These are phyloP conservation scores for Phaetusa simplex DNA, from an alignment of 2,113 vertebrate genomes.

Conservation along the genomic window DNA sequence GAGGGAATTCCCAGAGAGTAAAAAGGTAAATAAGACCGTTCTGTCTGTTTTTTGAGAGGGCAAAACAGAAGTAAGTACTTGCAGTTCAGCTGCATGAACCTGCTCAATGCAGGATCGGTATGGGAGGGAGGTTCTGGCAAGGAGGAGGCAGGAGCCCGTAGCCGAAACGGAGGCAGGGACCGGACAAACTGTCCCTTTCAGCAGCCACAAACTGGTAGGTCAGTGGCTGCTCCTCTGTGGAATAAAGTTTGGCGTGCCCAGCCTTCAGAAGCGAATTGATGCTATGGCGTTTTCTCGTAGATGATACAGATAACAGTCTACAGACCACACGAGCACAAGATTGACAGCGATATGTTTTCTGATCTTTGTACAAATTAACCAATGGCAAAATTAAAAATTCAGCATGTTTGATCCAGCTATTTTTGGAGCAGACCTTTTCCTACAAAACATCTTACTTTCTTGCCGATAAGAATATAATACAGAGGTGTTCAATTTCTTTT, in stretches of 20 bases:
- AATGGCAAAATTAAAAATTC: not conserved
- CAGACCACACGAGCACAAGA: fast-evolving
- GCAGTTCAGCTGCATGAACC: not conserved
- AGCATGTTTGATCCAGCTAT: not conserved
- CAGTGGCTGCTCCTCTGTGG: not conserved
- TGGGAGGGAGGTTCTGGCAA: not conserved
- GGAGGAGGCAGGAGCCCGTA: not conserved
- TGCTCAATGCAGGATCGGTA: not conserved
- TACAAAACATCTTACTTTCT: not conserved
- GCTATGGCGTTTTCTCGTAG: not conserved
- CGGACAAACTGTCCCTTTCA: not conserved
- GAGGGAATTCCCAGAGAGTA: not conserved
- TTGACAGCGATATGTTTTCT: fast-evolving
- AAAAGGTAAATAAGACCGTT: not conserved
- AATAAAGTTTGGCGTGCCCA: not conserved
- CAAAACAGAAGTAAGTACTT: not conserved
- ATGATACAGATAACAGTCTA: not conserved
- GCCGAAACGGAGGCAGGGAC: not conserved
- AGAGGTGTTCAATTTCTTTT: not conserved
- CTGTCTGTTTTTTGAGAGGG: not conserved
- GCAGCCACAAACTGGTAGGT: not conserved
- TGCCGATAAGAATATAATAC: not conserved
- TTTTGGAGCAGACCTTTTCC: not conserved
- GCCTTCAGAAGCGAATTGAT: not conserved
- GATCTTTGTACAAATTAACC: not conserved